A percentile compares a stretch with the other conserved stretches of the same genome.
phyloP scores from a whole-genome alignment of 2,888 invertebrate species.

The Lysandra bellargus region DNA sequence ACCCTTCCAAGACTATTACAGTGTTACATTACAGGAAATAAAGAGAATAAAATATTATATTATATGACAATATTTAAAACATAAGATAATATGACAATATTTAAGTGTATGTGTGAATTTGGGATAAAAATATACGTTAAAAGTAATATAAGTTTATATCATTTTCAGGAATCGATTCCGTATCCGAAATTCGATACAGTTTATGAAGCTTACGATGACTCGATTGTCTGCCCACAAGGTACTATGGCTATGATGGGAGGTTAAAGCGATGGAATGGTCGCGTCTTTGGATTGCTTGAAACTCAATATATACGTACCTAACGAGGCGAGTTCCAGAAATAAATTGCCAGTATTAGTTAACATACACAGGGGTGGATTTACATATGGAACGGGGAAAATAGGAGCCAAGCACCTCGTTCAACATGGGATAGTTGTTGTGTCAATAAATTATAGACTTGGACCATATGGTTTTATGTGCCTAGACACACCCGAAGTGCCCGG shows the following conservation, averaged over 20 bases:
- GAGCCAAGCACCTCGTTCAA: constrained; percentile 50
- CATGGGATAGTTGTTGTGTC: constrained; percentile 51
- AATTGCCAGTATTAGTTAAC: constrained; percentile 58
- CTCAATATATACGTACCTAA: constrained; percentile 81
- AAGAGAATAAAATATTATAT: too few relatives aligned
- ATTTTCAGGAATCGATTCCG: constrained; percentile 39
- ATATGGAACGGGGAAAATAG: constrained; percentile 52
- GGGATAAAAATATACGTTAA: too few relatives aligned
- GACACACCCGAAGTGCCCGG: constrained; percentile 52
- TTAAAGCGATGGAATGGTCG: constrained; percentile 43
- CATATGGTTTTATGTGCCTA: constrained; percentile 59
- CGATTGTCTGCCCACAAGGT: constrained; percentile 45
- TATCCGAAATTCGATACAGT: constrained; percentile 38
- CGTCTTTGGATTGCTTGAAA: constrained; percentile 77
- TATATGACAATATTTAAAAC: too few relatives aligned
- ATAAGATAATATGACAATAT: too few relatives aligned
- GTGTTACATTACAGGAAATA: too few relatives aligned
- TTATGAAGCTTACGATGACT: constrained; percentile 43
- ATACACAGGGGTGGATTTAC: constrained; percentile 59
- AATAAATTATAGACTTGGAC: constrained; percentile 58
- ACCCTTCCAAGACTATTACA: too few relatives aligned
- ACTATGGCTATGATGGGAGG: constrained; percentile 34
- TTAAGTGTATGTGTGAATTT: too few relatives aligned
- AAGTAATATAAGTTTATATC: not conserved
- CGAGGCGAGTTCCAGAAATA: constrained; percentile 39